These are phyloP conservation scores for Ametastegia equiseti DNA, from an alignment of 2,888 invertebrate genomes.

Conservation along the genomic window DNA sequence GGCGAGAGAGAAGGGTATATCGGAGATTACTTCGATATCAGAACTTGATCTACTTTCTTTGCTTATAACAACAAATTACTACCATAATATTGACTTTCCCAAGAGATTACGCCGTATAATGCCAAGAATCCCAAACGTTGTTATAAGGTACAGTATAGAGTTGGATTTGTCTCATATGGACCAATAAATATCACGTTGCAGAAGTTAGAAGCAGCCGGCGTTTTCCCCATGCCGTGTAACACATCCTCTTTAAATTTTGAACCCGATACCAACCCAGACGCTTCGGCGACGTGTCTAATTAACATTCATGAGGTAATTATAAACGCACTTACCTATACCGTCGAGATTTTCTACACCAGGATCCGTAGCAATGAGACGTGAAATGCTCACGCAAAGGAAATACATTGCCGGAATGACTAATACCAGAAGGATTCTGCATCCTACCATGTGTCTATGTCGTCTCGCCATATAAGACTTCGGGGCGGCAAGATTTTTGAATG, in stretches of 20 bases:
- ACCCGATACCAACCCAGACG: conserved; percentile 33
- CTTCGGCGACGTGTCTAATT: conserved; percentile 27
- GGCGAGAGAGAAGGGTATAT: neutral
- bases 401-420: conserved; percentile 68
- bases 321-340: conserved; percentile 24
- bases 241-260: conserved; percentile 40
- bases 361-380: conserved; percentile 57
- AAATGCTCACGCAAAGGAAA: conserved; percentile 62
- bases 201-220: conserved; percentile 7
- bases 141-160: neutral
- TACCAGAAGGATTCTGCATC: conserved; percentile 66
- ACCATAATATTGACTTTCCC: conserved; percentile 14
- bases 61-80: neutral
- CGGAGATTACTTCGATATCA: conserved; percentile 22
- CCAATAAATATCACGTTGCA: conserved; percentile 39
- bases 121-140: conserved; percentile 14
- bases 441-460: conserved; percentile 65
- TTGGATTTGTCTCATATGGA: neutral
- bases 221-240: neutral
- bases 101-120: neutral
- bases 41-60: conserved; percentile 23
- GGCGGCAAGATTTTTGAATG: neutral
- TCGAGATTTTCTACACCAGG: conserved; percentile 40
- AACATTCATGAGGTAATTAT: conserved; percentile 38
- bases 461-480: conserved; percentile 63